Conservation (phyloP, 2,797 vertebrate species). For the Notolepis coatsorum region DNA sequence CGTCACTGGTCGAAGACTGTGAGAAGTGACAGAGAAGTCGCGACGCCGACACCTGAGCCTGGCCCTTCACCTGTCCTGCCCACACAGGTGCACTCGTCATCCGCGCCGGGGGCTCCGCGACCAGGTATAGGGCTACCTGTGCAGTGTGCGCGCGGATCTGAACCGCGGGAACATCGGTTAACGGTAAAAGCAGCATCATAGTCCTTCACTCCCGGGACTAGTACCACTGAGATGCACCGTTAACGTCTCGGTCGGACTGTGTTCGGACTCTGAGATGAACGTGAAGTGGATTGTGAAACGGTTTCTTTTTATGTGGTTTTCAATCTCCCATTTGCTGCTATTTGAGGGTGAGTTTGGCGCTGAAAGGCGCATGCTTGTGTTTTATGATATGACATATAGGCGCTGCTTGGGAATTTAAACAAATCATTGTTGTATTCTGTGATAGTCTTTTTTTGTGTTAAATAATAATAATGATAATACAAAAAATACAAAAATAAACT, state of each 20-base stretch:
- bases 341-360: constrained; percentile 88
- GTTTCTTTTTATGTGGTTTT: constrained; percentile 90
- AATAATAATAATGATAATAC: no score
- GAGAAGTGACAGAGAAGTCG: constrained; percentile 32
- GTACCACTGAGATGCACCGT: constrained; percentile 84
- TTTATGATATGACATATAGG: constrained; percentile 14
- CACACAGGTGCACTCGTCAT: constrained; percentile 62
- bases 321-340: constrained; percentile 87
- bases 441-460: background rate
- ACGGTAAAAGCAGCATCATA: constrained; percentile 62
- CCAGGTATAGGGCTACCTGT: constrained; percentile 25
- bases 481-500: no score
- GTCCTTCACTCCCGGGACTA: constrained; percentile 50
- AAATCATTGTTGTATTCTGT: constrained; percentile 3
- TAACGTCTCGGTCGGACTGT: constrained; percentile 77
- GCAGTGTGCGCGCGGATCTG: background rate
- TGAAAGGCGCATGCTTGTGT: background rate
- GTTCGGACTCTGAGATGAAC: constrained; percentile 93
- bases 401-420: constrained; percentile 13
- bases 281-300: constrained; percentile 89
- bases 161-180: background rate
- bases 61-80: no score
- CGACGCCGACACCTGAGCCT: constrained; percentile 2
- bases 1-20: constrained; percentile 2
- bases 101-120: constrained; percentile 40